Evolutionary conservation across 2,888 invertebrate genomes (phyloP).

Genomic region (Microplitis manilae): DNA sequence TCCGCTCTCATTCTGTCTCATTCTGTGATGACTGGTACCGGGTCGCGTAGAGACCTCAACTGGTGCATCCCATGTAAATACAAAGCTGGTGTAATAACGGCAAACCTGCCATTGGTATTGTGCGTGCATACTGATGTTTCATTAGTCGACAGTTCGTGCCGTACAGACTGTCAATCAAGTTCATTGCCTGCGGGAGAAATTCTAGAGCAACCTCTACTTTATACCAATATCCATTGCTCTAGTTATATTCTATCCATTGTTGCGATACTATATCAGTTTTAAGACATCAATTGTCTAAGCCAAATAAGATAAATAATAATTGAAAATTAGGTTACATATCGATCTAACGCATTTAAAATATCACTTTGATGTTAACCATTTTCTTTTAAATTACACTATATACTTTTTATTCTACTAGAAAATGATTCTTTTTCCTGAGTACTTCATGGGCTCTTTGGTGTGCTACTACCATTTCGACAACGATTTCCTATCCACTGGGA

Average conservation of each 20-base stretch:
- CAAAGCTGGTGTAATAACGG: conserved; percentile 62
- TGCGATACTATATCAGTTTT: background rate
- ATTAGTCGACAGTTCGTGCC: conserved; percentile 67
- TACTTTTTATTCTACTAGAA: background rate
- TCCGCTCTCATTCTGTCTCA: conserved; percentile 6
- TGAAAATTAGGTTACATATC: background rate
- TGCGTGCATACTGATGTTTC: conserved; percentile 69
- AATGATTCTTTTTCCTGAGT: conserved; percentile 22
- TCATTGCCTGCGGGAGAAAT: conserved; percentile 58
- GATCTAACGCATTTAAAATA: background rate
- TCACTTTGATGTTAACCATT: background rate
- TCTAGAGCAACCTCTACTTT: conserved; percentile 51
- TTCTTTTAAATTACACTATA: background rate
- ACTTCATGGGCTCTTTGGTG: conserved; percentile 19
- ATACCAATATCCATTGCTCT: conserved; percentile 46
- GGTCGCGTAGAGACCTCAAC: conserved; percentile 7
- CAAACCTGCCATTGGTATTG: conserved; percentile 55
- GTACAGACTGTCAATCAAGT: conserved; percentile 67
- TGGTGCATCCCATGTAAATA: conserved; percentile 46
- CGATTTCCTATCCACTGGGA: conserved; percentile 38
- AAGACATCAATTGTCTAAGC: background rate
- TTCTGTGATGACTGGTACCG: conserved; percentile 17
- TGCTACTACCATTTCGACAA: conserved; percentile 30
- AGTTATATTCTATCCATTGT: conserved; percentile 35
- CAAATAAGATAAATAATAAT: background rate